A percentile compares a stretch with the other conserved stretches of the same genome.
Evolutionary conservation across 2,797 vertebrate genomes (phyloP).

Genomic region (Apodemus agrarius): DNA sequence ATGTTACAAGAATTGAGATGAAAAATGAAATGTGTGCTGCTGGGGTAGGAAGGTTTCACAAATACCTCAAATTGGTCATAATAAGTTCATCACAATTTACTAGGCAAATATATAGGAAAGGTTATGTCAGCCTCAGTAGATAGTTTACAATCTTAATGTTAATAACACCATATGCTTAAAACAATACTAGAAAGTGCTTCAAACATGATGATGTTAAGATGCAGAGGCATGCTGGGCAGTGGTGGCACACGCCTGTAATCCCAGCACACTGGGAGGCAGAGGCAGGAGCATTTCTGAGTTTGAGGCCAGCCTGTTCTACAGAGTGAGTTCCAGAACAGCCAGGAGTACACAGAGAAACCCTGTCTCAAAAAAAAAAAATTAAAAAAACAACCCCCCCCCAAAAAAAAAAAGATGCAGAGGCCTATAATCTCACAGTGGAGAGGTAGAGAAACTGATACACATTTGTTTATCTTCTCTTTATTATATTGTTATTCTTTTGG

Average conservation of each 20-base stretch:
- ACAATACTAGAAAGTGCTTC: background rate
- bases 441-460: background rate
- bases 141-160: background rate
- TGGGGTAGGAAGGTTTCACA: background rate
- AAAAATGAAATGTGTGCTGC: background rate
- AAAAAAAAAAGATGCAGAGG: background rate
- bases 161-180: background rate
- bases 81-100: background rate
- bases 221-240: no score
- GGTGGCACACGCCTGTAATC: no score
- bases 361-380: no score
- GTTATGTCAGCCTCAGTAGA: background rate
- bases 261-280: no score
- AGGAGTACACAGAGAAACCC: no score
- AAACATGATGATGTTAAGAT: background rate
- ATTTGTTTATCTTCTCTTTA: background rate
- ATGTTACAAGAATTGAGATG: background rate
- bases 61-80: background rate
- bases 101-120: background rate
- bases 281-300: no score
- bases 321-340: no score
- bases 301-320: no score
- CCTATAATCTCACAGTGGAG: background rate
- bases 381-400: no score
- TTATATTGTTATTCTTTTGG: no score